A percentile compares a stretch with the other conserved stretches of the same genome.
These are phyloP conservation scores for Sebastes taczanowskii DNA, from an alignment of 2,797 vertebrate species.

Conservation along the genomic window DNA sequence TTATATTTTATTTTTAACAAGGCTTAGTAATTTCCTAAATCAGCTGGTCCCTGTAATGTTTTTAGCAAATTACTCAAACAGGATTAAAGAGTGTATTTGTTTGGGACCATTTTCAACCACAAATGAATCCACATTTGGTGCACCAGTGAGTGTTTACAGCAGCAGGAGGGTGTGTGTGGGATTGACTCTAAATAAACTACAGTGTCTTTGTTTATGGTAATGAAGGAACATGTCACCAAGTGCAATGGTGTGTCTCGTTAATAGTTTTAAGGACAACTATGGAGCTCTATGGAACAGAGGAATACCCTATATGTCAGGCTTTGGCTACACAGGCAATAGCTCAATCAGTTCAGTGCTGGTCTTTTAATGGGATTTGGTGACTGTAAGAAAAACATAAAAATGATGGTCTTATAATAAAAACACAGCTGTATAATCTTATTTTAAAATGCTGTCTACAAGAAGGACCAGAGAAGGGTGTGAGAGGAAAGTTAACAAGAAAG, in stretches of 20 bases:
- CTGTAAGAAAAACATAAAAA: neutral
- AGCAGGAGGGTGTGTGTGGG: neutral
- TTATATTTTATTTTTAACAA: too few species aligned
- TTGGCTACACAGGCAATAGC: neutral
- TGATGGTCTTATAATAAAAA: neutral
- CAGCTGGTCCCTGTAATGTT: neutral
- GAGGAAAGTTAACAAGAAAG: conserved; percentile 5
- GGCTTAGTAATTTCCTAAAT: too few species aligned
- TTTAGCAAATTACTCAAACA: neutral
- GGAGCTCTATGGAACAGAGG: neutral
- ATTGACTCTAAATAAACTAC: neutral
- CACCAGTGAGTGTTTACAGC: neutral
- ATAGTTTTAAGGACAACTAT: neutral
- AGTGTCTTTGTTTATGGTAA: neutral
- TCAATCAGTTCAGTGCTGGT: neutral
- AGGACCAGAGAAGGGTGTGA: neutral
- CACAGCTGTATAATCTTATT: neutral
- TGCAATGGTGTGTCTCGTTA: neutral
- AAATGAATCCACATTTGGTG: neutral
- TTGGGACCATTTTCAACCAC: neutral
- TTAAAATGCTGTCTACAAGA: neutral
- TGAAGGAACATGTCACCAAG: neutral
- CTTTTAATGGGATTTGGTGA: neutral
- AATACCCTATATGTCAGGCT: neutral
- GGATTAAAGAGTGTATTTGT: neutral